Base-by-base conservation (phyloP, 2,888 invertebrate genomes). In the Acrobasis suavella region DNA sequence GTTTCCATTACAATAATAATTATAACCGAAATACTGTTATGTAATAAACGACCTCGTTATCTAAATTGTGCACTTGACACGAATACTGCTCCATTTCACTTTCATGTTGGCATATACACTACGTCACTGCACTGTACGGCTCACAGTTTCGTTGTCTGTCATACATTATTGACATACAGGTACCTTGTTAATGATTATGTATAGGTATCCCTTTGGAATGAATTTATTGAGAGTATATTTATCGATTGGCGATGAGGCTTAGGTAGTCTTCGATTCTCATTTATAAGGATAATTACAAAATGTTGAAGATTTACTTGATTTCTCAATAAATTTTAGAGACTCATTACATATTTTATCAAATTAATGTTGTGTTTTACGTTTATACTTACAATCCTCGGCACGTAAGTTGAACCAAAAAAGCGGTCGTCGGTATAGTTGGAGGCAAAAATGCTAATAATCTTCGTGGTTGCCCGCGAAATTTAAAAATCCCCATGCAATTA, bases 1-100 rank as follows among this genome's bases (percentile, higher is more conserved):
- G 32, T 32, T 32, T 32, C 8, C 5, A 32, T 32, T 32, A 12
- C n/a, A 50, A 72, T 74, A 65, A 50, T 8, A 14, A 49, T 37
- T 16, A 50, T 51, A 9, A 14, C 80, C 81, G 78, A 80, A 80
- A 80, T 84, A 78, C 77, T 80, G 80, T 91, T 89, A 88, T 89
- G 89, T 87, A 90, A 87, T 81, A 77, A 78, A 77, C 89, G 89
- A 88, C 91, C 91, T 91, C 90, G 89, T 89, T 87, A 91, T 89
- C 91, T 90, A 90, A 89, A 91, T 90, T 85, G 89, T 91, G 89
- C 89, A 91, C 91, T 91, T 91, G 91, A 91, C 91, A 90, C 87
- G 85, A 89, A 91, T 91, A 86, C 86, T 88, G 89, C 83, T 87
- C 88, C 89, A 89, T 91, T 91, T 91, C 89, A 91, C 91, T 91